These are phyloP conservation scores for Mythimna pallens DNA, from an alignment of 2,888 invertebrate species.

Conservation along the genomic window DNA sequence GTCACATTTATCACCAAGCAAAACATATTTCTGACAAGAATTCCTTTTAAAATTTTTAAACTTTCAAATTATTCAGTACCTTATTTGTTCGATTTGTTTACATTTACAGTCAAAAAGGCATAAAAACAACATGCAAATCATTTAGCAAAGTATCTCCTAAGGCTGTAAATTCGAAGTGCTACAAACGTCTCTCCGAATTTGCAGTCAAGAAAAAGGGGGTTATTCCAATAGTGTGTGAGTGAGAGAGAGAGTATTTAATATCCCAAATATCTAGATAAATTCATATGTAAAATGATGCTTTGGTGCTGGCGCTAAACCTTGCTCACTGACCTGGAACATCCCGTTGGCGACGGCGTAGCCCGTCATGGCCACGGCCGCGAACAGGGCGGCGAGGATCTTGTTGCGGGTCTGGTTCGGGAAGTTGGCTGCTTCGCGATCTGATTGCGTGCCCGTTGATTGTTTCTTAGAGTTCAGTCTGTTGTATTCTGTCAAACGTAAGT, in stretches of 20 bases:
- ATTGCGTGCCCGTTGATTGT: slow-evolving; percentile 86
- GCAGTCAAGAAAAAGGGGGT: neutral
- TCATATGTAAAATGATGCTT: slow-evolving; percentile 24
- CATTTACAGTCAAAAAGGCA: slow-evolving; percentile 23
- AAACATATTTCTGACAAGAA: neutral
- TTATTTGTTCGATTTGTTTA: slow-evolving; percentile 30
- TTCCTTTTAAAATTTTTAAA: neutral
- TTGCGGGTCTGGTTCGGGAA: slow-evolving; percentile 93
- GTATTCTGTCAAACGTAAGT: slow-evolving; percentile 77
- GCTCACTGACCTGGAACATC: slow-evolving; percentile 90
- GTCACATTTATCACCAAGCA: neutral
- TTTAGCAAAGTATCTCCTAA: slow-evolving; percentile 21
- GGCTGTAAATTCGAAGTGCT: slow-evolving; percentile 12
- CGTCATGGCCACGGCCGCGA: slow-evolving; percentile 93
- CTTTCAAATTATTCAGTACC: neutral
- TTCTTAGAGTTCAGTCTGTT: slow-evolving; percentile 84
- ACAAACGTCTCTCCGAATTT: slow-evolving; percentile 5
- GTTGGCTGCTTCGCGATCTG: slow-evolving; percentile 90
- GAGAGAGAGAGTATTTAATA: neutral
- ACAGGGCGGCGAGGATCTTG: slow-evolving; percentile 92
- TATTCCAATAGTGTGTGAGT: slow-evolving; percentile 11
- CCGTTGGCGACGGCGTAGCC: slow-evolving; percentile 93
- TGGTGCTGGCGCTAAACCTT: neutral
- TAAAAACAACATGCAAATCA: slow-evolving; percentile 25
- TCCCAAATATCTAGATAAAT: slow-evolving; percentile 12